Evolutionary conservation across 2,113 vertebrate genomes (phyloP), one percentile per base, ranked within the genome.

Genomic region (Halcyon senegalensis): DNA sequence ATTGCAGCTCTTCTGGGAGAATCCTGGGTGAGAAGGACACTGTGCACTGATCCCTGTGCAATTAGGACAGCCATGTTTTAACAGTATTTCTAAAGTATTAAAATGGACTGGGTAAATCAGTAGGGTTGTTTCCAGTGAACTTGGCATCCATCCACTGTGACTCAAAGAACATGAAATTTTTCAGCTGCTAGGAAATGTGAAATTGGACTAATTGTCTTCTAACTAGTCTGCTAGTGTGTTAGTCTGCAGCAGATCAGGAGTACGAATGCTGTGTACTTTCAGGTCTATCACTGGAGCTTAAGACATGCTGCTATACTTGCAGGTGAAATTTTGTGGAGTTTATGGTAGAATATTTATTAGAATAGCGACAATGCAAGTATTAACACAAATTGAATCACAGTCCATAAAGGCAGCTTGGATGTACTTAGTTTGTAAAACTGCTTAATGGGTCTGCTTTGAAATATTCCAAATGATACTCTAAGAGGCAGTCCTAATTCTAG

Each of bases 141-240:
- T 98, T 98, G 98, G 98, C 98, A 98, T 98, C 97, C 97, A 97
- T 98, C 98, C 98, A 98, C 98, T 98, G 95, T 97, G 98, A 98
- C 98, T 98, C 98, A 98, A 98, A 98, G 98, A 98, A 98, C 98
- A 98, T 93, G 97, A 98, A 99, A 99, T 99, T 99, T 98, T 98
- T 98, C 98, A 96, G 98, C 98, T 98, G 97, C 98, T 98, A 94
- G 98, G 98, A 98, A 98, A 98, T 99, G 98, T 98, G 98, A 99
- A 99, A 99, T 99, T 98, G 98, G 96, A 96, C 98, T 99, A 99
- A 99, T 99, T 98, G 98, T 98, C 97, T 98, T 98, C 98, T 98
- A 98, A 98, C 98, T 98, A 97, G 96, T 98, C 97, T 96, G 96
- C 90, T 97, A 64, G 37, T 95, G 76, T 87, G 96, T 96, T 98